Evolutionary conservation across 1,140 invertebrate species (phyloP).

Genomic region (Drosophila varians): DNA sequence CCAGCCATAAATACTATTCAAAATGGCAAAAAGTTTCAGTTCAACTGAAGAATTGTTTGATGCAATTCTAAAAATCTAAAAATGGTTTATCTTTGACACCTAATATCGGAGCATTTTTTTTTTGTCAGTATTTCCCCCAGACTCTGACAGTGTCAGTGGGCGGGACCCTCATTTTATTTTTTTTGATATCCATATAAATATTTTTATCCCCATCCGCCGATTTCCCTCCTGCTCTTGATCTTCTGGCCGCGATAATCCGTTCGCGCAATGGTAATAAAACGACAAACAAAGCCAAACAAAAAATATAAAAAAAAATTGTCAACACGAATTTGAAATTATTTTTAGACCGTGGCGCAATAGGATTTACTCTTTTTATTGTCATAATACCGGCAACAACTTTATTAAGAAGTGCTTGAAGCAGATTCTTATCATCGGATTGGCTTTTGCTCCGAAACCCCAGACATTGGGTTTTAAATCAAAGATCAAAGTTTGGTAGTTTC

Average conservation of each 20-base stretch:
- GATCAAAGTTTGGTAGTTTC: slow-evolving; percentile 5
- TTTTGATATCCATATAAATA: slow-evolving; percentile 66
- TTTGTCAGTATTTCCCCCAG: slow-evolving; percentile 31
- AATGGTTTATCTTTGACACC: slow-evolving; percentile 55
- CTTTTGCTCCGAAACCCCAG: slow-evolving; percentile 20
- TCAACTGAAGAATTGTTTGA: not conserved
- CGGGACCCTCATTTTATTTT: slow-evolving; percentile 48
- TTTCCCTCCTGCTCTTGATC: slow-evolving; percentile 61
- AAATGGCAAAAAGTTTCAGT: not conserved
- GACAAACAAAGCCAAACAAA: slow-evolving; percentile 28
- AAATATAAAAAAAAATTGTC: slow-evolving; percentile 53
- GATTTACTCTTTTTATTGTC: slow-evolving; percentile 57
- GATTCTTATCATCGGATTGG: slow-evolving; percentile 55
- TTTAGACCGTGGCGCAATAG: slow-evolving; percentile 71
- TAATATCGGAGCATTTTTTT: slow-evolving; percentile 74
- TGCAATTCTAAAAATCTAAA: not conserved
- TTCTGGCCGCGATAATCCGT: slow-evolving; percentile 79
- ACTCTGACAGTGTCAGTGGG: slow-evolving; percentile 47
- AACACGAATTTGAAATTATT: slow-evolving; percentile 79
- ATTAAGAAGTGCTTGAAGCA: slow-evolving; percentile 54
- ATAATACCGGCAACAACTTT: slow-evolving; percentile 62
- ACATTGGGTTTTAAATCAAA: slow-evolving; percentile 22
- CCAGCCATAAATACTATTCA: too few relatives aligned
- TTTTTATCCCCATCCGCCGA: slow-evolving; percentile 36
- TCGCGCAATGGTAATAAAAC: slow-evolving; percentile 73